These are phyloP conservation scores for Eupithecia pulchellata DNA, from an alignment of 2,888 invertebrate species.

Conservation along the genomic window DNA sequence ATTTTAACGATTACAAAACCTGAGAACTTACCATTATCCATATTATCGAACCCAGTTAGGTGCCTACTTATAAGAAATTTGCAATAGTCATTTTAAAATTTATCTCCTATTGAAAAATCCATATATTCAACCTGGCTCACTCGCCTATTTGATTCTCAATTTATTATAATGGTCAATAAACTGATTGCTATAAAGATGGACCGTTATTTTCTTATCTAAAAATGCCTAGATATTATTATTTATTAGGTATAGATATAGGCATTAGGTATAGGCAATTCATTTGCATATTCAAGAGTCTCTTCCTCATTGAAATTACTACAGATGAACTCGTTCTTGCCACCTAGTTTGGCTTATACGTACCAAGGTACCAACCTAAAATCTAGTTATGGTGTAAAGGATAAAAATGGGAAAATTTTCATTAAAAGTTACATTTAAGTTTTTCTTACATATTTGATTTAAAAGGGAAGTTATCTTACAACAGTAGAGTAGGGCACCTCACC, in stretches of 20 bases:
- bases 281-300: neutral
- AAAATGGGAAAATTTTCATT: neutral
- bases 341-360: neutral
- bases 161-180: constrained; percentile 13
- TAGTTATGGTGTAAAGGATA: neutral
- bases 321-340: neutral
- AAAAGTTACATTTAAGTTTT: too few species aligned
- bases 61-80: neutral
- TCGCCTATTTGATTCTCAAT: neutral
- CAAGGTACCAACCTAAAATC: neutral
- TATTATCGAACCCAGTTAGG: neutral
- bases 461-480: neutral
- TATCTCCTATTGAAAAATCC: constrained; percentile 43
- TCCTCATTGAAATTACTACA: neutral
- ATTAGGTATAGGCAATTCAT: neutral
- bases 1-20: neutral
- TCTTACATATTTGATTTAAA: too few species aligned
- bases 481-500: too few species aligned
- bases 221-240: neutral
- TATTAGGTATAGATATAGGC: too few species aligned
- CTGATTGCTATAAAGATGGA: constrained; percentile 30
- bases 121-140: constrained; percentile 29
- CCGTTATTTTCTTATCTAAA: neutral
- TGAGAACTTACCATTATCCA: neutral
- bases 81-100: neutral